These are phyloP conservation scores for Trissolcus brochymenae DNA, from an alignment of 2,888 invertebrate species.

Conservation along the genomic window DNA sequence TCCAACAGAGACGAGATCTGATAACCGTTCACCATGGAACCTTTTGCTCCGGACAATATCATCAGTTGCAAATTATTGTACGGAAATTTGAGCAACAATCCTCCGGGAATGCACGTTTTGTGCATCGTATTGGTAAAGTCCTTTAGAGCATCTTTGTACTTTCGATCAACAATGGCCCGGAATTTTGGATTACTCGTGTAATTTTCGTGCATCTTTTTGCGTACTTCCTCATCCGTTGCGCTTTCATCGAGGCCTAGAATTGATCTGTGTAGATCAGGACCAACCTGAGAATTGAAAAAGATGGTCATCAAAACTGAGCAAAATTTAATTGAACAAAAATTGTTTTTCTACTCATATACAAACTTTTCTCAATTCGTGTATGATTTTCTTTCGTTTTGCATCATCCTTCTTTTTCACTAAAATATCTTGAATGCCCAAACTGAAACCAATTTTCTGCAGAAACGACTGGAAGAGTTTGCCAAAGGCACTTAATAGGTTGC, in stretches of 20 bases:
- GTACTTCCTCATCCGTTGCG: constrained; percentile 79
- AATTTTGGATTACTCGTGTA: constrained; percentile 86
- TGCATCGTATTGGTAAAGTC: constrained; percentile 93
- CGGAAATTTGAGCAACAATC: constrained; percentile 92
- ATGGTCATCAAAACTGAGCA: too few relatives aligned
- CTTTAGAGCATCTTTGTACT: constrained; percentile 88
- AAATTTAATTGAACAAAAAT: not conserved
- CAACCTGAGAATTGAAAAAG: too few relatives aligned
- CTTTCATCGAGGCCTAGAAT: constrained; percentile 83
- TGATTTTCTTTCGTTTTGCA: constrained; percentile 82
- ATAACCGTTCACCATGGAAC: constrained; percentile 98
- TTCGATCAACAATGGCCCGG: constrained; percentile 87
- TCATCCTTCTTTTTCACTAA: constrained; percentile 87
- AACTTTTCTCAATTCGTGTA: constrained; percentile 80
- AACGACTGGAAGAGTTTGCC: constrained; percentile 94
- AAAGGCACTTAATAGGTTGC: constrained; percentile 89
- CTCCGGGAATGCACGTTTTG: constrained; percentile 88
- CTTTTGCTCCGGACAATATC: constrained; percentile 99
- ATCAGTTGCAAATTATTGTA: constrained; percentile 97
- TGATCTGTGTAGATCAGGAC: constrained; percentile 76
- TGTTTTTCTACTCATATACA: not conserved
- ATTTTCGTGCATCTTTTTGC: constrained; percentile 83
- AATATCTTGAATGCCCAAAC: constrained; percentile 96
- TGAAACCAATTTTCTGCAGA: constrained; percentile 94
- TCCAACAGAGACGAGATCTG: constrained; percentile 98